phyloP scores from a whole-genome alignment of 2,797 vertebrate species.

The Sylvia borin region DNA sequence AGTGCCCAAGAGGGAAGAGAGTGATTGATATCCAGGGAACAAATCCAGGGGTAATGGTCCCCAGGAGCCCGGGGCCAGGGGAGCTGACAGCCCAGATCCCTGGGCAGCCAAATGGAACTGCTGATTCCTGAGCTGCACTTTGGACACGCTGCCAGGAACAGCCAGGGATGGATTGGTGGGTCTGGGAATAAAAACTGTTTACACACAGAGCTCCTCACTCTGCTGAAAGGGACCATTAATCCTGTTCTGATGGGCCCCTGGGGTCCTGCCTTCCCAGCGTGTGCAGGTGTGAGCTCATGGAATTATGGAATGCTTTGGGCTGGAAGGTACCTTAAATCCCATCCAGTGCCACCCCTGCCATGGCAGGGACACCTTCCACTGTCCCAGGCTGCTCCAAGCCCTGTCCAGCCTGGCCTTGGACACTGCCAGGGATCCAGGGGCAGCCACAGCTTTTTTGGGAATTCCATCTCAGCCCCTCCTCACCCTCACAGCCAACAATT shows the following conservation, averaged over 20 bases:
- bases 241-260: not conserved
- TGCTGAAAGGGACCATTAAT: not conserved
- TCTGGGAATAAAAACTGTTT: not conserved
- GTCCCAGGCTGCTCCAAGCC: not conserved
- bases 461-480: not conserved
- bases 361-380: not conserved
- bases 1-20: not conserved
- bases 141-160: not conserved
- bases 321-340: rapidly evolving
- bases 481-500: not conserved
- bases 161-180: not conserved
- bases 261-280: not conserved
- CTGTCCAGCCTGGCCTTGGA: not conserved
- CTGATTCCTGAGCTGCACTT: not conserved
- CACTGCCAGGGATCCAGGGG: not conserved
- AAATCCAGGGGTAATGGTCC: conserved; percentile 13
- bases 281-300: not conserved
- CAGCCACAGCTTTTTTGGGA: not conserved
- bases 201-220: not conserved
- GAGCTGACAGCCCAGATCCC: not conserved
- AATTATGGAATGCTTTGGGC: not conserved
- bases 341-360: rapidly evolving
- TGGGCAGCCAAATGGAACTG: not conserved
- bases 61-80: rapidly evolving
- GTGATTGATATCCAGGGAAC: conserved; percentile 5